phyloP scores from a whole-genome alignment of 1,140 invertebrate genomes.

The Amyelois transitella region DNA sequence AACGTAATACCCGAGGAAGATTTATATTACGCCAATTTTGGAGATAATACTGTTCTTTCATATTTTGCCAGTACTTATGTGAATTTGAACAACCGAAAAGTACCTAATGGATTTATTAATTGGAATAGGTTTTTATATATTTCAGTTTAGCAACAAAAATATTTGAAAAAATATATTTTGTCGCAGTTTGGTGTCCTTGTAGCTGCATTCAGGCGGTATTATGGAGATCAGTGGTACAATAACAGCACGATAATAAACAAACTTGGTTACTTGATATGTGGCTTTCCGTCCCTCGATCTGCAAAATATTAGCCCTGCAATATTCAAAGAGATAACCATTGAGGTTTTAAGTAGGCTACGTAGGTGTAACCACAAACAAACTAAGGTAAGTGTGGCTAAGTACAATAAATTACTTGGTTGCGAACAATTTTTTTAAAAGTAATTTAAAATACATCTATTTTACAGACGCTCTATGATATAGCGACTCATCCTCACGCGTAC shows the following conservation, averaged over 20 bases:
- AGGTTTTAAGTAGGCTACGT: slow-evolving; percentile 39
- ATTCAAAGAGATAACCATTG: slow-evolving; percentile 44
- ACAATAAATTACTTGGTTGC: background rate
- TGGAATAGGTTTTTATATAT: too few relatives aligned
- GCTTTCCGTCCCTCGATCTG: slow-evolving; percentile 44
- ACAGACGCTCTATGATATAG: slow-evolving; percentile 53
- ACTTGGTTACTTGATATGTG: slow-evolving; percentile 55
- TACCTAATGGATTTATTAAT: too few relatives aligned
- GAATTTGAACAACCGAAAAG: slow-evolving; percentile 47
- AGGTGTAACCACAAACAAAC: slow-evolving; percentile 45
- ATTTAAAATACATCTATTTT: slow-evolving; percentile 18
- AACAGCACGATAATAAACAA: slow-evolving; percentile 48
- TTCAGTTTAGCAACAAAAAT: slow-evolving; percentile 3
- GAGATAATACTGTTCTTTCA: slow-evolving; percentile 47
- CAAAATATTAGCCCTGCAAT: slow-evolving; percentile 37
- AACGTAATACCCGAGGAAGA: slow-evolving; percentile 60
- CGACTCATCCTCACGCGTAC: slow-evolving; percentile 43
- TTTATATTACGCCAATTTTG: slow-evolving; percentile 60
- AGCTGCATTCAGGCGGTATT: slow-evolving; percentile 53
- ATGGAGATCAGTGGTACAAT: slow-evolving; percentile 40
- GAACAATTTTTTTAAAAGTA: background rate
- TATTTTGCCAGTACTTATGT: slow-evolving; percentile 43
- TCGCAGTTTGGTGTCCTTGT: slow-evolving; percentile 54
- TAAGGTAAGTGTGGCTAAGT: slow-evolving; percentile 25
- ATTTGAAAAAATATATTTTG: slow-evolving; percentile 2